phyloP scores from a whole-genome alignment of 2,797 vertebrate genomes.

The Cossypha caffra region DNA sequence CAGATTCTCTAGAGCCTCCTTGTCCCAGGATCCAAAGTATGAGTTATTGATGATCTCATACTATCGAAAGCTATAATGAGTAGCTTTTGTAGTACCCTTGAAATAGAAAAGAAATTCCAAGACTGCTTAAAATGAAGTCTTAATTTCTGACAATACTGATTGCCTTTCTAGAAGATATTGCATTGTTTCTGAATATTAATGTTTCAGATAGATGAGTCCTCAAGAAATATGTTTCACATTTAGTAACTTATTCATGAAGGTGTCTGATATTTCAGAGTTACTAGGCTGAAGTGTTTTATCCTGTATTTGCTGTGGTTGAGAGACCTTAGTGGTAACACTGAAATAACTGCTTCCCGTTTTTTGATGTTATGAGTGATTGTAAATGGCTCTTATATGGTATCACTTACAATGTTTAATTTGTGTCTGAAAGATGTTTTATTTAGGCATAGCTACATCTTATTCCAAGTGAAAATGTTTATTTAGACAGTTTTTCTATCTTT shows the following conservation, averaged over 20 bases:
- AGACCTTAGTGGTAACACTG: neutral
- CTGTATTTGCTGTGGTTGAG: neutral
- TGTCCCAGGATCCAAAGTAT: neutral
- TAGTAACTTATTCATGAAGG: neutral
- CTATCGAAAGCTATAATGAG: neutral
- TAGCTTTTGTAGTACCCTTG: neutral
- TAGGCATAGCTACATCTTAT: neutral
- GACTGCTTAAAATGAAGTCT: neutral
- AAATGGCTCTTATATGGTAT: neutral
- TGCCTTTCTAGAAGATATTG: neutral
- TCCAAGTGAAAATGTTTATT: neutral
- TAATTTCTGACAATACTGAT: neutral
- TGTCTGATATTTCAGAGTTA: neutral
- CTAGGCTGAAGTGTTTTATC: neutral
- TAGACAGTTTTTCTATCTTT: constrained; percentile 1
- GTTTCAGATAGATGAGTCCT: neutral
- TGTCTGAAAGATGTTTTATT: neutral
- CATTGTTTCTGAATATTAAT: neutral
- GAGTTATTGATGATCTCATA: neutral
- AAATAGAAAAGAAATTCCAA: neutral
- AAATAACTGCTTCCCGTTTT: neutral
- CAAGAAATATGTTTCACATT: neutral
- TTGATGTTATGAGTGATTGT: neutral
- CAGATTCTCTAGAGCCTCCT: neutral
- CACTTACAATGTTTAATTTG: neutral